Conservation (phyloP, 2,113 vertebrate species). For the Nicator chloris region DNA sequence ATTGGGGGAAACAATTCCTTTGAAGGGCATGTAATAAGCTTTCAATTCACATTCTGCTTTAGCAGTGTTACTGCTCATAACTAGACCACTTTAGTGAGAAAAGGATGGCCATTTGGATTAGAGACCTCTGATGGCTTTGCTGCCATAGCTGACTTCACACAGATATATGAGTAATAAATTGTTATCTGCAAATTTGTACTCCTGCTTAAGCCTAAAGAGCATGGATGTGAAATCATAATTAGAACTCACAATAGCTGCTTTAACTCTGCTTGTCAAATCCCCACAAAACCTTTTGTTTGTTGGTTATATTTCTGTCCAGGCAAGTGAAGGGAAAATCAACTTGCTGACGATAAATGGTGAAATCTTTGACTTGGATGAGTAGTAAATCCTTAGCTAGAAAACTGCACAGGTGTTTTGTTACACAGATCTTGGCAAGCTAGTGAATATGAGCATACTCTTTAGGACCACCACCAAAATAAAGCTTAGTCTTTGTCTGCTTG, state of each 20-base stretch:
- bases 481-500: neutral
- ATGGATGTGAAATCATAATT: neutral
- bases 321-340: conserved; percentile 5
- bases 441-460: neutral
- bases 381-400: conserved; percentile 32
- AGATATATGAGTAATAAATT: neutral
- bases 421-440: neutral
- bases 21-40: neutral
- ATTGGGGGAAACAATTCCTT: neutral
- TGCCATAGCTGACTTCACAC: neutral
- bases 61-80: neutral
- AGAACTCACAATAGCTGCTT: neutral
- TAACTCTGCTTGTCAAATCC: neutral
- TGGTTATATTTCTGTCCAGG: neutral
- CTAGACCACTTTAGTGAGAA: neutral
- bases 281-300: neutral
- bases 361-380: conserved; percentile 19
- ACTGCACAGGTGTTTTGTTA: neutral
- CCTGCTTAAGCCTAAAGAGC: neutral
- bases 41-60: neutral
- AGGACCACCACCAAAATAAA: conserved; percentile 2
- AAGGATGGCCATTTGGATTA: neutral
- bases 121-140: neutral
- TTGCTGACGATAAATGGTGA: conserved; percentile 3
- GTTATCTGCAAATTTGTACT: neutral